Percentiles rank a stretch among this genome's conserved stretches.
Conservation (phyloP, 2,113 vertebrate genomes). For the Pygoscelis adeliae region DNA sequence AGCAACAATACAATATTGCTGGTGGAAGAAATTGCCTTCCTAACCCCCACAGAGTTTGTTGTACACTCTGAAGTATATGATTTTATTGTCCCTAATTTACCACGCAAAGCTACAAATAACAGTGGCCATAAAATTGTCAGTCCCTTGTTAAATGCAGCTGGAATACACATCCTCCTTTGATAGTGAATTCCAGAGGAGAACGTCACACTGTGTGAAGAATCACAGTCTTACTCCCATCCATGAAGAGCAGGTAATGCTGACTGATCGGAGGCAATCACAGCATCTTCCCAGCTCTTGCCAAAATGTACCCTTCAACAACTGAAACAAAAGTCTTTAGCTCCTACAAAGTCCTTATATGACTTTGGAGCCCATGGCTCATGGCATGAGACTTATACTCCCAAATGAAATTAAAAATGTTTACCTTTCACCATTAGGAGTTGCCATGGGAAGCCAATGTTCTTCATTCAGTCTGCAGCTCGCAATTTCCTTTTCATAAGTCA, state of each 20-base stretch:
- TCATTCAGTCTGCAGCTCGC: background rate
- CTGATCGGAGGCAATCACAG: background rate
- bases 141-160: slow-evolving; percentile 13
- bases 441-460: background rate
- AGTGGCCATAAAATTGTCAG: slow-evolving; percentile 5
- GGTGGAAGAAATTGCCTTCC: background rate
- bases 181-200: background rate
- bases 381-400: background rate
- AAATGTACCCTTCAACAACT: background rate
- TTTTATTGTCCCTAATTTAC: slow-evolving; percentile 47
- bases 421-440: background rate
- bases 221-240: background rate
- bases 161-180: background rate
- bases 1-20: background rate
- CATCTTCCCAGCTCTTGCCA: background rate
- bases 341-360: background rate
- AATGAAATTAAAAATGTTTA: background rate
- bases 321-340: background rate
- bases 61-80: background rate
- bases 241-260: background rate
- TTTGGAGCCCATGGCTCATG: background rate
- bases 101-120: slow-evolving; percentile 34
- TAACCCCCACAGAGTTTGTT: background rate
- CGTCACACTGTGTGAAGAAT: background rate
- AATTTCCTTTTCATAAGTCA: slow-evolving; percentile 14